A percentile compares a stretch with the other conserved stretches of the same genome.
Evolutionary conservation across 2,113 vertebrate species (phyloP).

Genomic region (Opisthocomus hoazin): DNA sequence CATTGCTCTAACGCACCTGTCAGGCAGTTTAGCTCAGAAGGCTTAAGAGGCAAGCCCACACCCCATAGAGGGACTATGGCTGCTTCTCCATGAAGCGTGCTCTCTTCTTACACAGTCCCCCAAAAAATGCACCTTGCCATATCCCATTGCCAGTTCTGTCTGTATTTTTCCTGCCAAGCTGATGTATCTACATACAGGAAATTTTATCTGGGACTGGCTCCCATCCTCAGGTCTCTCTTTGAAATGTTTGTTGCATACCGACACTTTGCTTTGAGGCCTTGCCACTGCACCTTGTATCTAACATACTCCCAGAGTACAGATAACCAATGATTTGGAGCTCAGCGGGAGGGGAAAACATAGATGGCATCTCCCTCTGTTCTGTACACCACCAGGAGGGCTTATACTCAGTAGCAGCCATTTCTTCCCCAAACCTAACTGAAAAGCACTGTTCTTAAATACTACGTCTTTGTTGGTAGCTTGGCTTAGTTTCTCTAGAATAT

Average conservation of each 20-base stretch:
- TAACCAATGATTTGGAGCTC: not conserved
- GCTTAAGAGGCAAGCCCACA: not conserved
- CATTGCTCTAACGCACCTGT: not conserved
- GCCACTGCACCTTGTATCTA: not conserved
- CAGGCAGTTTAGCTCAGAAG: not conserved
- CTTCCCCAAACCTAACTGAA: not conserved
- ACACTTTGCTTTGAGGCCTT: not conserved
- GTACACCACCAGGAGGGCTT: not conserved
- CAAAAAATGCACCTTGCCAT: not conserved
- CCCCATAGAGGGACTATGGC: accelerated
- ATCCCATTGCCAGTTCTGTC: not conserved
- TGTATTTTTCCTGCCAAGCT: not conserved
- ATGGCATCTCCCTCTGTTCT: not conserved
- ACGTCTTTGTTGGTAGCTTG: not conserved
- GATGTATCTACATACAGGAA: not conserved
- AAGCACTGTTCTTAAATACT: not conserved
- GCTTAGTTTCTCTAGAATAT: not conserved
- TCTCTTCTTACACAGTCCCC: not conserved
- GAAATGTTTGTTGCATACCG: not conserved
- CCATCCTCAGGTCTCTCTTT: not conserved
- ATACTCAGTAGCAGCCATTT: not conserved
- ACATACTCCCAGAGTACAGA: not conserved
- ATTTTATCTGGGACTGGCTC: not conserved
- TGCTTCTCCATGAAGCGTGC: not conserved
- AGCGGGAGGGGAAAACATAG: not conserved